A percentile compares a stretch with the other conserved stretches of the same genome.
phyloP scores from a whole-genome alignment of 2,888 invertebrate genomes.

The Drosophila monieri region DNA sequence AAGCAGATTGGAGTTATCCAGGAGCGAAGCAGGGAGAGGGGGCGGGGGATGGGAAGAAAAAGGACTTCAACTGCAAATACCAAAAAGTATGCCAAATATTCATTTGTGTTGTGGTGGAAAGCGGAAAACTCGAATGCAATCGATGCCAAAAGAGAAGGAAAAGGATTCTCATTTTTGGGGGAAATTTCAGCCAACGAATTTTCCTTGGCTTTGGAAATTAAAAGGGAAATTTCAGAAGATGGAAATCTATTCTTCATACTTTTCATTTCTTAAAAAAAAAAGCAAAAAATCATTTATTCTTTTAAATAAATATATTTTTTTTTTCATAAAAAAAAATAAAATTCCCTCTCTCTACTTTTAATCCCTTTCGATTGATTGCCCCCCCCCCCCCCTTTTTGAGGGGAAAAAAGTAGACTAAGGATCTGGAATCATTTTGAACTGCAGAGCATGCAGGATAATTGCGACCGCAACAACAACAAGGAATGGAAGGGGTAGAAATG shows the following conservation, averaged over 20 bases:
- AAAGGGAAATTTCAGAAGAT: too few relatives aligned
- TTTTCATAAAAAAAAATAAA: background rate
- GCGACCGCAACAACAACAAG: constrained; percentile 3
- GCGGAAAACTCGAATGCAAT: background rate
- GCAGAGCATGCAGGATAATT: constrained; percentile 22
- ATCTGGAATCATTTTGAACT: constrained; percentile 10
- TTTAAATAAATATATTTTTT: too few relatives aligned
- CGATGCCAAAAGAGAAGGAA: background rate
- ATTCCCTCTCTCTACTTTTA: background rate
- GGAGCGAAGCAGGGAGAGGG: background rate
- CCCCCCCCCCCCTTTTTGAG: too few relatives aligned
- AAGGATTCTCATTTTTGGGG: too few relatives aligned
- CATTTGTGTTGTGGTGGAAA: background rate
- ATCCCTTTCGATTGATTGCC: constrained; percentile 1
- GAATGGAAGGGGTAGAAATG: too few relatives aligned
- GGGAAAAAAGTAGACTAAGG: background rate
- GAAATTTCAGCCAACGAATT: too few relatives aligned
- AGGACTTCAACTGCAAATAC: background rate
- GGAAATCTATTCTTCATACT: too few relatives aligned
- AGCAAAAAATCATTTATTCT: too few relatives aligned
- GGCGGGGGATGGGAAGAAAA: background rate
- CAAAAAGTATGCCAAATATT: constrained; percentile 7
- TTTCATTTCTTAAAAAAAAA: too few relatives aligned
- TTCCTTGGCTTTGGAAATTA: too few relatives aligned
- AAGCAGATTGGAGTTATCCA: constrained; percentile 16